Base-by-base conservation (phyloP, 2,888 invertebrate species). In the Metellina segmentata region DNA sequence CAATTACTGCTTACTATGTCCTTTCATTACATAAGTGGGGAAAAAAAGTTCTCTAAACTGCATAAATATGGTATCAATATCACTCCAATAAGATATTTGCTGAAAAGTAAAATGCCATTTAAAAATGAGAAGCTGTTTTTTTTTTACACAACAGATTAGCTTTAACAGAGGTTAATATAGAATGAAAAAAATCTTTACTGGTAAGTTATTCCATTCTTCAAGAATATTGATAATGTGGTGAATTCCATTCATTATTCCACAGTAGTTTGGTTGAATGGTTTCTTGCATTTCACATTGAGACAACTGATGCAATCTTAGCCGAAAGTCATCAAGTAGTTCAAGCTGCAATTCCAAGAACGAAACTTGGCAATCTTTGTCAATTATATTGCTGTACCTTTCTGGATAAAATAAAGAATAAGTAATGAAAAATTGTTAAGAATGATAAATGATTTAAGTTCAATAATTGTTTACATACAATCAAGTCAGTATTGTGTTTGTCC, bases 261-360 rank as follows among this genome's bases (percentile, higher is more conserved):
- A 96, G 93, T 96, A 96, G 77, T 95, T 95, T 0, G 96, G 96
- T 89, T 95, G 95, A 53, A 96, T 95, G 16, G 96, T 96, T 94
- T 96, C 96, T 77, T 96, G 96, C 78, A 96, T 96, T 94, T 96
- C 96, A 51, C 96, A 96, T 94, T 96, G 96, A 81, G 96, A 96
- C 79, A 98, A 95, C 95, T 99, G 99, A 8, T 98, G 96, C 81
- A 99, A 96, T 81, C 99, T 96, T 16, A 98, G 96, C 53, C 98
- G 96, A 96, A 97, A 98, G 94, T 98, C 98, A 94, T 99, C 99
- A 88, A 99, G 96, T 78, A 99, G 95, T 94, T 98, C 98, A 34
- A 98, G 95, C 95, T 99, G 98, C 5, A 99, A 95, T 93, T 98
- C 97, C 49, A 98, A 95, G 95, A 99, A 99, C 94, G 98, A 97